These are phyloP conservation scores for Etheostoma spectabile DNA, from an alignment of 2,113 vertebrate genomes.

Conservation along the genomic window DNA sequence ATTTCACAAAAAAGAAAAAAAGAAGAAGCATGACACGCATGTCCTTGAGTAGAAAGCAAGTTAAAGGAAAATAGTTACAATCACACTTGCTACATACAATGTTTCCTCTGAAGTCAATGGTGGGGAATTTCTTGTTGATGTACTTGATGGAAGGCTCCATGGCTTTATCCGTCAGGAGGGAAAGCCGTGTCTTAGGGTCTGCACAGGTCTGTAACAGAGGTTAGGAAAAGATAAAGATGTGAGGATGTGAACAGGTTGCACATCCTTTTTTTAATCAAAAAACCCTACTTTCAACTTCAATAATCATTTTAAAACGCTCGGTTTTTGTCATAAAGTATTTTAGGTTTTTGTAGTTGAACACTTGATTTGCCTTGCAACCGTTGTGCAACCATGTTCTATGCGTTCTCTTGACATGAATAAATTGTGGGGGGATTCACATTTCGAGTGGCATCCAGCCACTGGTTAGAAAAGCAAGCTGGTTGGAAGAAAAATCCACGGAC, in stretches of 20 bases:
- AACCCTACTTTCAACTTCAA: no score
- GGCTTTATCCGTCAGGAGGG: constrained; percentile 87
- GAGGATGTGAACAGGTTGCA: not conserved
- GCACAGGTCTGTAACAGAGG: constrained; percentile 84
- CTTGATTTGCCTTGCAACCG: not conserved
- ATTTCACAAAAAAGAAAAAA: not conserved
- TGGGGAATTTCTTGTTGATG: constrained; percentile 95
- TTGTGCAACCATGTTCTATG: not conserved
- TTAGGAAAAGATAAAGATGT: constrained; percentile 4
- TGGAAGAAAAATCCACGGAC: not conserved
- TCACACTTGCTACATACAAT: constrained; percentile 81
- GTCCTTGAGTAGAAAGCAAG: not conserved
- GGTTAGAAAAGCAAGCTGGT: not conserved
- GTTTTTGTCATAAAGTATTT: not conserved
- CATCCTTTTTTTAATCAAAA: no score
- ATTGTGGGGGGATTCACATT: not conserved
- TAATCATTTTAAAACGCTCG: not conserved
- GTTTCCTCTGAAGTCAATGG: constrained; percentile 89
- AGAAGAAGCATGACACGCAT: not conserved
- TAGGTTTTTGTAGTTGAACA: not conserved
- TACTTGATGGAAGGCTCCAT: constrained; percentile 92
- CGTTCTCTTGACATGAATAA: not conserved
- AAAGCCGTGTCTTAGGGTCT: constrained; percentile 86
- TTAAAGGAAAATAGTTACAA: not conserved
- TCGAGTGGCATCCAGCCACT: not conserved